Conservation (phyloP, 2,797 vertebrate species). For the Phataginus tricuspis region DNA sequence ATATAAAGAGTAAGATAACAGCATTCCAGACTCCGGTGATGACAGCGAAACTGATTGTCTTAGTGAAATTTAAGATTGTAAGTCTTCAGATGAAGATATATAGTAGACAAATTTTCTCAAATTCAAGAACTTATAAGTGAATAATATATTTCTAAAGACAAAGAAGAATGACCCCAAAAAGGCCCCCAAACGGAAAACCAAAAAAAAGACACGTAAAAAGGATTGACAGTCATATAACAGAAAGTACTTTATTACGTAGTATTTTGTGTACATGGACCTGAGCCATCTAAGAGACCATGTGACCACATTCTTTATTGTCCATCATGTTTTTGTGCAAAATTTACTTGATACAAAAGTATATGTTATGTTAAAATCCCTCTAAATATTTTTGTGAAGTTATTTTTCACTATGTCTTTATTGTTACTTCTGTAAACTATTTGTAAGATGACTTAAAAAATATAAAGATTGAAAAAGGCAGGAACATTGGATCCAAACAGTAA, state of each 20-base stretch:
- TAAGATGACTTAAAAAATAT: conserved; percentile 5
- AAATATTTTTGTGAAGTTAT: neutral
- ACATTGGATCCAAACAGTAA: neutral
- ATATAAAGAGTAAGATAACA: conserved; percentile 46
- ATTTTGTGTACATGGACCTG: neutral
- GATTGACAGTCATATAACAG: neutral
- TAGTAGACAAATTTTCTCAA: conserved; percentile 44
- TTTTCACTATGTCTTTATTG: neutral
- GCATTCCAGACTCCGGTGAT: conserved; percentile 2
- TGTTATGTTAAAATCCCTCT: conserved; percentile 5
- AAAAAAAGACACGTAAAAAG: neutral
- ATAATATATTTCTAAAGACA: conserved; percentile 47
- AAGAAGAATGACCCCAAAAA: conserved; percentile 13
- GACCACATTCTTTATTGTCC: neutral
- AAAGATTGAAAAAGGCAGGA: neutral
- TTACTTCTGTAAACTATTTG: conserved; percentile 25
- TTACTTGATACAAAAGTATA: conserved; percentile 3
- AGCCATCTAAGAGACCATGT: neutral
- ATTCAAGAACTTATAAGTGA: neutral
- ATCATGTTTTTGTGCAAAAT: neutral
- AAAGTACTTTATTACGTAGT: neutral
- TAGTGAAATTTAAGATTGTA: conserved; percentile 49
- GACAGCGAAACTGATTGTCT: conserved; percentile 32
- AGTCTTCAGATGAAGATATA: conserved; percentile 36
- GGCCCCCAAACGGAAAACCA: neutral